phyloP scores from a whole-genome alignment of 2,888 invertebrate genomes.

The Ophion ellenae region DNA sequence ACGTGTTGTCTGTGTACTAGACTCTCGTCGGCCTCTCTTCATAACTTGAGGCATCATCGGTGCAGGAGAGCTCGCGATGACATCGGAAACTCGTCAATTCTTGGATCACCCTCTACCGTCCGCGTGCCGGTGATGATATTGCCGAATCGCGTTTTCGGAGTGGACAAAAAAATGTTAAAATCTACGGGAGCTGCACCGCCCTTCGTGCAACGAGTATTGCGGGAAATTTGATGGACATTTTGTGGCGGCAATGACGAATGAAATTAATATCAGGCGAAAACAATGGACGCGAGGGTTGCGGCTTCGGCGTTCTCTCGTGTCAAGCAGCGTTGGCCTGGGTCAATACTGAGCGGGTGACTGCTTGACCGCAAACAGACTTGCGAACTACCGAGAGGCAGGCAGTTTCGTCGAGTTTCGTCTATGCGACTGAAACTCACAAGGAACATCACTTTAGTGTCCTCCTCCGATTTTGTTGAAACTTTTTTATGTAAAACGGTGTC shows the following conservation, averaged over 20 bases:
- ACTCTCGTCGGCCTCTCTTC: neutral
- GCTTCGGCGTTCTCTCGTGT: neutral
- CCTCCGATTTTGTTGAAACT: too few species aligned
- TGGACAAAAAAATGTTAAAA: neutral
- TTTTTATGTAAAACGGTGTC: too few species aligned
- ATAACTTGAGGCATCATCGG: neutral
- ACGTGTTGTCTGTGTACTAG: neutral
- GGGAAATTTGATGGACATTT: neutral
- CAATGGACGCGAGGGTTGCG: neutral
- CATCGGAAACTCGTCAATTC: constrained; percentile 2
- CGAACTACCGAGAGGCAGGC: too few species aligned
- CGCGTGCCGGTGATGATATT: neutral
- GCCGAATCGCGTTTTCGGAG: neutral
- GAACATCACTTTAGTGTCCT: too few species aligned
- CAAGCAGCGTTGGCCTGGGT: neutral
- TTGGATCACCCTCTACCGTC: neutral
- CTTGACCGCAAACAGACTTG: neutral
- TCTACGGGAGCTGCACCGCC: neutral
- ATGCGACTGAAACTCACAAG: too few species aligned
- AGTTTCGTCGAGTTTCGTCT: too few species aligned
- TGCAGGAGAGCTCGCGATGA: neutral
- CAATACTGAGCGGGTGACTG: neutral
- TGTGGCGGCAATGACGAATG: neutral
- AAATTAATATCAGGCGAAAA: neutral
- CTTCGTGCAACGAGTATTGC: neutral